Evolutionary conservation across 2,888 invertebrate genomes (phyloP).

Genomic region (Nasonovia ribisnigri): DNA sequence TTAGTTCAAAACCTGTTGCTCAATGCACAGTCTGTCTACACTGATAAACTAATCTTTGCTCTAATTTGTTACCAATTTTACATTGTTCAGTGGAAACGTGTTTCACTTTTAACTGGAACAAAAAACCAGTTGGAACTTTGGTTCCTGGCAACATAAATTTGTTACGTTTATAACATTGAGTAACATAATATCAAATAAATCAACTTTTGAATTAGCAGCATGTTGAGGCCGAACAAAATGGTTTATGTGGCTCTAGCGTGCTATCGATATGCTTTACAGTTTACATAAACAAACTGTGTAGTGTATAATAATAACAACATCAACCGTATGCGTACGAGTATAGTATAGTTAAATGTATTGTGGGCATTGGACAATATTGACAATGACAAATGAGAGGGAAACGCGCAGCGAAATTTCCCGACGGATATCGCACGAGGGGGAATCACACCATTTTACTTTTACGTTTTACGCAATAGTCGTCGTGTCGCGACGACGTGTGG

Average conservation of each 20-base stretch:
- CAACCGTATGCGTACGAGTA: neutral
- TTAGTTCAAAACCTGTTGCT: neutral
- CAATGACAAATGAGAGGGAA: neutral
- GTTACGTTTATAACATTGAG: neutral
- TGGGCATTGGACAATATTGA: neutral
- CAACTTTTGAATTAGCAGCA: constrained; percentile 17
- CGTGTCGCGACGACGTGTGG: neutral
- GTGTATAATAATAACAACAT: neutral
- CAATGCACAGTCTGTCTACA: neutral
- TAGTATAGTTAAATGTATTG: neutral
- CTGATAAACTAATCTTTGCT: neutral
- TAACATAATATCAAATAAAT: neutral
- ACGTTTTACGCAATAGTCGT: neutral
- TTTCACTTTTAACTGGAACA: constrained; percentile 23
- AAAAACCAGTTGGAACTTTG: neutral
- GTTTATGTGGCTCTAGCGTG: neutral
- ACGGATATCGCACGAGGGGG: neutral
- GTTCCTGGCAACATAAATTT: neutral
- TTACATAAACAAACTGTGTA: too few species aligned
- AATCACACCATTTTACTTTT: constrained; percentile 41
- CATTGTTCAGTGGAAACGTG: neutral
- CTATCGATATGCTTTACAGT: too few species aligned
- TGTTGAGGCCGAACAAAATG: neutral
- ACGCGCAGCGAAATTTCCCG: neutral
- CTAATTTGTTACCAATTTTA: neutral